These are phyloP conservation scores for Nemurella pictetii DNA, from an alignment of 2,888 invertebrate species.

Conservation along the genomic window DNA sequence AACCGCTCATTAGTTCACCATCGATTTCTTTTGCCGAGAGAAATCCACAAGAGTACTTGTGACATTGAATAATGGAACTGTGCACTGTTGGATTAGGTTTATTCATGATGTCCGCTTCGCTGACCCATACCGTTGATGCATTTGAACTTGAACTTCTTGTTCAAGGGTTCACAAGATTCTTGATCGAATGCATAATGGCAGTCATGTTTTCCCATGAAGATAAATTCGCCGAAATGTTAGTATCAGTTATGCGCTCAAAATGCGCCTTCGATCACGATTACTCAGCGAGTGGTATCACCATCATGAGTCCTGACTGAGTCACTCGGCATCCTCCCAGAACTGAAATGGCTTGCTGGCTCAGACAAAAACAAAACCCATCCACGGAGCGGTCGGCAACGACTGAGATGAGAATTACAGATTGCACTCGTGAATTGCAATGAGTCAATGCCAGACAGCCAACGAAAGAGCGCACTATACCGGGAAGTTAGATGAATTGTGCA, in stretches of 20 bases:
- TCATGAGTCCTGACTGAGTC: background rate
- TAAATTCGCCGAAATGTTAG: background rate
- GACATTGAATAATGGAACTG: background rate
- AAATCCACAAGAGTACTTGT: background rate
- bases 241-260: background rate
- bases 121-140: too few species aligned
- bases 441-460: background rate
- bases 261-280: background rate
- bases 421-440: constrained; percentile 3
- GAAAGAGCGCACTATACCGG: background rate
- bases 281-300: background rate
- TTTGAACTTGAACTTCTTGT: background rate
- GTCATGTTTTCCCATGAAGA: background rate
- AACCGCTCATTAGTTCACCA: background rate
- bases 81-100: background rate
- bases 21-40: too few species aligned
- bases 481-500: background rate
- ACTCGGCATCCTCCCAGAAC: background rate
- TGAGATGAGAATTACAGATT: constrained; percentile 3
- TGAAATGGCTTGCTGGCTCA: background rate
- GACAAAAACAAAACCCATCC: background rate
- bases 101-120: too few species aligned
- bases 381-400: background rate
- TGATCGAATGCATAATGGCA: background rate
- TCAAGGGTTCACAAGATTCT: background rate